Percentiles rank a stretch among this genome's conserved stretches.
These are phyloP conservation scores for Drosophila biarmipes DNA, from an alignment of 1,140 invertebrate species.

Conservation along the genomic window DNA sequence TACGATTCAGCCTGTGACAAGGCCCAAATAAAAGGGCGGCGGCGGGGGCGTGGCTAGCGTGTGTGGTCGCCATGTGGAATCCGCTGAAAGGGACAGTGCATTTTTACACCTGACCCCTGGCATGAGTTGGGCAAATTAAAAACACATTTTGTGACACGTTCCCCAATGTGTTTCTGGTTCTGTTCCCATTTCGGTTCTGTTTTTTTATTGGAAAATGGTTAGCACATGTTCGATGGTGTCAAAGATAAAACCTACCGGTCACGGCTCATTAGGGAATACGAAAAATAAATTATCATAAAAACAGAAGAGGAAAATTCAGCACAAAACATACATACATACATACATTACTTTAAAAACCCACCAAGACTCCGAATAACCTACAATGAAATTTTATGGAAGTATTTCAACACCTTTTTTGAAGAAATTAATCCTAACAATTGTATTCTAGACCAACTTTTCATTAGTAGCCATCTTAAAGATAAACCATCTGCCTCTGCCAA, in stretches of 20 bases:
- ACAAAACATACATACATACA: too few species aligned
- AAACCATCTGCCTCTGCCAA: conserved; percentile 6
- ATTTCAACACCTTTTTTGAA: neutral
- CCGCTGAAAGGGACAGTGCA: conserved; percentile 45
- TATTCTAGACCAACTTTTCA: neutral
- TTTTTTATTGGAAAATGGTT: conserved; percentile 30
- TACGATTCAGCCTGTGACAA: conserved; percentile 51
- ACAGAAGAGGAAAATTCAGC: neutral
- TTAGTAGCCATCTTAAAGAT: neutral
- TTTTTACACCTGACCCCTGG: conserved; percentile 69
- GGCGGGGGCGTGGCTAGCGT: conserved; percentile 34
- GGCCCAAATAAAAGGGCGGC: conserved; percentile 16
- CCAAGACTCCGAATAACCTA: too few species aligned
- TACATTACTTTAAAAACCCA: too few species aligned
- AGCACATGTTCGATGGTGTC: conserved; percentile 58
- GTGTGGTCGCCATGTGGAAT: conserved; percentile 65
- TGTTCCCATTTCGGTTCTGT: conserved; percentile 14
- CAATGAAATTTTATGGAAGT: too few species aligned
- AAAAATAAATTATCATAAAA: conserved; percentile 30
- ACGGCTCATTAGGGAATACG: conserved; percentile 59
- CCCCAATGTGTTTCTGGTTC: conserved; percentile 35
- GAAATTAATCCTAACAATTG: neutral
- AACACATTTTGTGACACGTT: conserved; percentile 70
- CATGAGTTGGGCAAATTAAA: conserved; percentile 65
- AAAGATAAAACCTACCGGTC: conserved; percentile 34